phyloP scores from a whole-genome alignment of 2,888 invertebrate species.

The Dryobotodes eremita region DNA sequence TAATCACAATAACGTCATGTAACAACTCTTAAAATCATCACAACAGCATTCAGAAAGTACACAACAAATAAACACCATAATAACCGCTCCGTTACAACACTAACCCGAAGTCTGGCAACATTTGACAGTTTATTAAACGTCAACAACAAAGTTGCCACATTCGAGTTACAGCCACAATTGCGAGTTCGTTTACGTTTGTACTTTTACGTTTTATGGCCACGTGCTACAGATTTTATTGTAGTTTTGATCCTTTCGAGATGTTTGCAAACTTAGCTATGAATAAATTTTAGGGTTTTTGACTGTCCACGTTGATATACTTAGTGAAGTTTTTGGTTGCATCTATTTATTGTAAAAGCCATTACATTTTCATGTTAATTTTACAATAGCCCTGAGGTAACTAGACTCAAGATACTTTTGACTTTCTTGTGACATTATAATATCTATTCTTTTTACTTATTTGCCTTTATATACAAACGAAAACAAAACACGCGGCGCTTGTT shows the following conservation, averaged over 20 bases:
- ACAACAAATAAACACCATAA: conserved; percentile 38
- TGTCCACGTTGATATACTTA: conserved; percentile 1
- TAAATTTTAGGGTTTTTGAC: conserved; percentile 16
- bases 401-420: too few relatives aligned
- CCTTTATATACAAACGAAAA: neutral
- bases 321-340: neutral
- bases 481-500: neutral
- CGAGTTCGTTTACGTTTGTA: conserved; percentile 54
- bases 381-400: too few relatives aligned
- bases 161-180: conserved; percentile 44
- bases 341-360: neutral
- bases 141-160: conserved; percentile 57
- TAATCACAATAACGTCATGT: neutral
- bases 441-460: too few relatives aligned
- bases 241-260: conserved; percentile 48
- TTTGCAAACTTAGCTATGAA: conserved; percentile 36
- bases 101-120: conserved; percentile 25
- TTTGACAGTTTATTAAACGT: conserved; percentile 59
- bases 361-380: neutral
- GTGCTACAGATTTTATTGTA: conserved; percentile 58
- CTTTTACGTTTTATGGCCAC: conserved; percentile 46
- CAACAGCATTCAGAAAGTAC: conserved; percentile 4
- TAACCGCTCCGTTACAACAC: conserved; percentile 24
- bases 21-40: conserved; percentile 1
- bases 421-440: too few relatives aligned